Evolutionary conservation across 1,140 invertebrate species (phyloP), one percentile per base, ranked within the genome.

Genomic region (Tetragonula clypearis): DNA sequence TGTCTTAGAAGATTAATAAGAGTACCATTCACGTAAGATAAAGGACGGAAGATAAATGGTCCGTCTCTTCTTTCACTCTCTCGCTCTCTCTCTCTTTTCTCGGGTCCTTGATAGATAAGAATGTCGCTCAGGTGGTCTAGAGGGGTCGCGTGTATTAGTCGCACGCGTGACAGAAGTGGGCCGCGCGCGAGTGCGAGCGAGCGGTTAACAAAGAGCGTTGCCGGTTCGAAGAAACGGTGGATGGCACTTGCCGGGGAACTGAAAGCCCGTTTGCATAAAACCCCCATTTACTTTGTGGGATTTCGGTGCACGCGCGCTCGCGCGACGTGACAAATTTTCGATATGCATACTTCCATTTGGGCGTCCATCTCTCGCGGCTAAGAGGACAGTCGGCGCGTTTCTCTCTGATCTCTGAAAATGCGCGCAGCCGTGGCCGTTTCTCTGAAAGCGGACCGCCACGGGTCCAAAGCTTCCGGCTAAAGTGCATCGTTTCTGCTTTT

Each of bases 311-410:
- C 19, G 19, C 17, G n/a, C 66, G 55, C 56, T 30, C 41, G 15
- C 65, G 53, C 82, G 76, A 79, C 82, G 76, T 84, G 82, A 84
- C 82, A 79, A 84, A 84, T 84, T 84, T 84, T 73, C 77, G 82
- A 84, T 84, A 79, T 71, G 68, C 73, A 53, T 41, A 3, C 35
- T 26, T 65, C 82, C 58, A 84, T 73, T 84, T 84, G 23, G 23
- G 26, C 76, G 26, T 79, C 30, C 65, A 60, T 84, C 82, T 60
- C 55, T 6, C 26, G 60, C 17, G 58, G 19, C 41, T 55, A 26
- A 35, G 74, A 23, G 65, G 14, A 17, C 30, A 26, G 30, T 6
- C 58, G 14, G 14, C 75, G 15, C 2, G 15, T 17, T 62, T 55
- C n/a, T 55, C 62, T 35, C 0, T 55, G 5, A 26, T 15, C 12